A percentile compares a stretch with the other conserved stretches of the same genome.
These are phyloP conservation scores for Calephelis nemesis DNA, from an alignment of 1,140 invertebrate genomes.

Conservation along the genomic window DNA sequence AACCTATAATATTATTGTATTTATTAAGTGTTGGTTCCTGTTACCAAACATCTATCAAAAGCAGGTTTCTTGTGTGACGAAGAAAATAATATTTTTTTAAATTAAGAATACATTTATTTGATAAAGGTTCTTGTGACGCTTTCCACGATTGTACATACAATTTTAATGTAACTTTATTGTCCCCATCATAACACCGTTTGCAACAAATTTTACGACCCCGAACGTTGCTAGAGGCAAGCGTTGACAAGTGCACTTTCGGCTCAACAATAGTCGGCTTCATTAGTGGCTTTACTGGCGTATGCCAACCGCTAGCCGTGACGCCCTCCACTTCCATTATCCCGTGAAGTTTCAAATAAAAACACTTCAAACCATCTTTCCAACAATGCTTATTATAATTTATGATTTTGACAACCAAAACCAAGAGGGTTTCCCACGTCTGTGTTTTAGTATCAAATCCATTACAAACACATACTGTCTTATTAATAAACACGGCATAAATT, in stretches of 20 bases:
- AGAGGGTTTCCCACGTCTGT: conserved; percentile 48
- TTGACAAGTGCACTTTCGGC: conserved; percentile 55
- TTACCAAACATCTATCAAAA: too few species aligned
- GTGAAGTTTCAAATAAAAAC: conserved; percentile 61
- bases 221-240: conserved; percentile 40
- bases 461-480: conserved; percentile 27
- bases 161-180: neutral
- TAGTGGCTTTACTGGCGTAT: conserved; percentile 52
- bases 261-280: conserved; percentile 68
- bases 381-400: conserved; percentile 68
- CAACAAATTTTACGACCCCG: conserved; percentile 51
- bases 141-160: too few species aligned
- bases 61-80: too few species aligned
- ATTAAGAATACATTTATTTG: too few species aligned
- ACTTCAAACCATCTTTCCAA: conserved; percentile 44
- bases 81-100: too few species aligned
- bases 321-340: conserved; percentile 59
- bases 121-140: too few species aligned
- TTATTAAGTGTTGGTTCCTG: too few species aligned
- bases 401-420: conserved; percentile 65
- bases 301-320: conserved; percentile 65
- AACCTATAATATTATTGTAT: too few species aligned
- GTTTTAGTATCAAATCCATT: conserved; percentile 56
- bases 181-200: conserved; percentile 37
- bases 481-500: too few species aligned